These are phyloP conservation scores for Cephus pygmeus DNA, from an alignment of 2,888 invertebrate genomes.

Conservation along the genomic window DNA sequence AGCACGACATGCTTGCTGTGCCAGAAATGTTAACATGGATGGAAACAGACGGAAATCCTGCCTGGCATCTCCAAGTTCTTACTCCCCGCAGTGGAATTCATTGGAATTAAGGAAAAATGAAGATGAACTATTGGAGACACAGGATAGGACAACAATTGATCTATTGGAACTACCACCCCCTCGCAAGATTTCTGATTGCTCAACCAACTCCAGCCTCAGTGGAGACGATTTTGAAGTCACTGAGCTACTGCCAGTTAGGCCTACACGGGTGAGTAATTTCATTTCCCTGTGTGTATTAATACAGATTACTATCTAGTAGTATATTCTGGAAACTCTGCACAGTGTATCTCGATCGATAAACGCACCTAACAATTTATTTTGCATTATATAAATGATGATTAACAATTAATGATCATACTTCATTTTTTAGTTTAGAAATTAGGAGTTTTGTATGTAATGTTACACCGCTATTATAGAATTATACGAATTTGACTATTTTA, in stretches of 20 bases:
- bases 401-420: no score
- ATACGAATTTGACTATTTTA: no score
- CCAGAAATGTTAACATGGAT: constrained; percentile 40
- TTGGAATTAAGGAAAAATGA: not conserved
- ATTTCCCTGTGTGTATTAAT: not conserved
- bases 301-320: not conserved
- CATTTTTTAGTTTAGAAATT: no score
- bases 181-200: constrained; percentile 78
- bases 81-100: constrained; percentile 25
- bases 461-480: no score
- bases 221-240: constrained; percentile 76
- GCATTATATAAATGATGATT: no score
- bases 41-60: constrained; percentile 57
- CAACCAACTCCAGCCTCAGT: constrained; percentile 80
- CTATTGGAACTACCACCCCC: constrained; percentile 53
- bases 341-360: not conserved
- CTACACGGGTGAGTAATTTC: constrained; percentile 50
- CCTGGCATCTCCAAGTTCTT: constrained; percentile 46
- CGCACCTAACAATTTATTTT: not conserved
- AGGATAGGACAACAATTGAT: constrained; percentile 37
- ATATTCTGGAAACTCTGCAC: not conserved
- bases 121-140: constrained; percentile 13
- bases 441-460: no score
- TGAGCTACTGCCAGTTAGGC: constrained; percentile 54
- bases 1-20: not conserved